Evolutionary conservation across 1,140 invertebrate species (phyloP).

Genomic region (Polypedilum vanderplanki): DNA sequence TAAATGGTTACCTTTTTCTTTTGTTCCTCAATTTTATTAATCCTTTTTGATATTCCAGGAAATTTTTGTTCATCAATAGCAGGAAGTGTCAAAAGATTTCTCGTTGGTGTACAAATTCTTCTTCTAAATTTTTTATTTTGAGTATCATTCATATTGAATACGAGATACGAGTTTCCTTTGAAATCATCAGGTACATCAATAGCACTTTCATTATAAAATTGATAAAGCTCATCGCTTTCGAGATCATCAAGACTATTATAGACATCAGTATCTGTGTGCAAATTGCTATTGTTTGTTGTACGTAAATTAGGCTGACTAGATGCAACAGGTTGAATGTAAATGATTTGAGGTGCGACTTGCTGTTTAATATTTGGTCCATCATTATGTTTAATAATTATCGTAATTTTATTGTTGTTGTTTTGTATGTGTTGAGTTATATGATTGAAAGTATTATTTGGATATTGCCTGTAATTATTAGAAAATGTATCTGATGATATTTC

Average conservation of each 20-base stretch:
- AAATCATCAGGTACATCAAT: constrained; percentile 27
- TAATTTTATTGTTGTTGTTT: constrained; percentile 21
- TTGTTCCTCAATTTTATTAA: background rate
- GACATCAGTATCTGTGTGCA: background rate
- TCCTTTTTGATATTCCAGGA: background rate
- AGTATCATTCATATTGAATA: constrained; percentile 21
- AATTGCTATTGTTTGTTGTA: background rate
- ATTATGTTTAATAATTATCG: constrained; percentile 22
- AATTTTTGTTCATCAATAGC: background rate
- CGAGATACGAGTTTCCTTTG: constrained; percentile 2
- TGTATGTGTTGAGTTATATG: constrained; percentile 18
- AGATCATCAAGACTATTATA: constrained; percentile 26
- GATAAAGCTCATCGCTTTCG: constrained; percentile 11
- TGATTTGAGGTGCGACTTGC: background rate
- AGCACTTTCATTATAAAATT: constrained; percentile 18
- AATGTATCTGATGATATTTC: background rate
- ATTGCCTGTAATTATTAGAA: background rate
- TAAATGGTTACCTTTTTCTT: background rate
- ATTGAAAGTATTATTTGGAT: background rate
- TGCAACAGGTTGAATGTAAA: constrained; percentile 22
- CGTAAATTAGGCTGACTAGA: constrained; percentile 6
- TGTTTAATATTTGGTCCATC: background rate
- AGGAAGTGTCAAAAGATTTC: background rate
- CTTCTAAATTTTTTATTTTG: background rate
- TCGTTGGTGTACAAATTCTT: background rate